Percentiles rank a stretch among this genome's conserved stretches.
Evolutionary conservation across 2,113 vertebrate species (phyloP).

Genomic region (Ondatra zibethicus): DNA sequence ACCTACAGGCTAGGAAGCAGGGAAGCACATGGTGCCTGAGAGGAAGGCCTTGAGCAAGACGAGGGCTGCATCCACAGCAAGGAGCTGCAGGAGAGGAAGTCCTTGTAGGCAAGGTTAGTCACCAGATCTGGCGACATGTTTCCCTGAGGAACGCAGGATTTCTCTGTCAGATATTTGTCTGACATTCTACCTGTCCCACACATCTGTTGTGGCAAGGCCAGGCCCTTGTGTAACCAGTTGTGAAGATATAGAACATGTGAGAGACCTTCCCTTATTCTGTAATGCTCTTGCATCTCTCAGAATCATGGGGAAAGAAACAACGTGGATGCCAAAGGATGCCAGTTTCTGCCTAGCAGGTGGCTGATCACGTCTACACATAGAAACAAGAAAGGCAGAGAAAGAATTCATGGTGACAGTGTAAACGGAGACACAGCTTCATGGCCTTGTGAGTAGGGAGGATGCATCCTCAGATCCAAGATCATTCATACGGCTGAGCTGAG

Average conservation of each 20-base stretch:
- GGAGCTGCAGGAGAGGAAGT: accelerated
- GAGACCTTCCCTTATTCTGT: neutral
- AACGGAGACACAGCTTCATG: accelerated
- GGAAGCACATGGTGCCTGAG: neutral
- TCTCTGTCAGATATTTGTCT: neutral
- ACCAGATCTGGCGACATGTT: neutral
- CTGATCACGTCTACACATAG: neutral
- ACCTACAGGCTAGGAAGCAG: neutral
- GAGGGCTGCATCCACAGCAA: accelerated
- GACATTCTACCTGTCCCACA: neutral
- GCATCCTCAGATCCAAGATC: neutral
- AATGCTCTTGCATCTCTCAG: neutral
- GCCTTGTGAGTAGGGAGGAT: neutral
- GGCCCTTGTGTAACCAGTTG: neutral
- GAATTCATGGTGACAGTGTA: neutral
- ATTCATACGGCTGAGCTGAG: neutral
- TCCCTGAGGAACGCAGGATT: neutral
- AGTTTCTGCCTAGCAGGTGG: neutral
- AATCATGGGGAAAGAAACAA: neutral
- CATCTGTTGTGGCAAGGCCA: accelerated
- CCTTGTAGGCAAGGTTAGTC: accelerated
- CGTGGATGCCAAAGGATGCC: accelerated
- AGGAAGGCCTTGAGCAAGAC: neutral
- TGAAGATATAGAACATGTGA: neutral
- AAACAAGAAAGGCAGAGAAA: neutral